phyloP scores from a whole-genome alignment of 2,113 vertebrate species.

The Odontesthes bonariensis region DNA sequence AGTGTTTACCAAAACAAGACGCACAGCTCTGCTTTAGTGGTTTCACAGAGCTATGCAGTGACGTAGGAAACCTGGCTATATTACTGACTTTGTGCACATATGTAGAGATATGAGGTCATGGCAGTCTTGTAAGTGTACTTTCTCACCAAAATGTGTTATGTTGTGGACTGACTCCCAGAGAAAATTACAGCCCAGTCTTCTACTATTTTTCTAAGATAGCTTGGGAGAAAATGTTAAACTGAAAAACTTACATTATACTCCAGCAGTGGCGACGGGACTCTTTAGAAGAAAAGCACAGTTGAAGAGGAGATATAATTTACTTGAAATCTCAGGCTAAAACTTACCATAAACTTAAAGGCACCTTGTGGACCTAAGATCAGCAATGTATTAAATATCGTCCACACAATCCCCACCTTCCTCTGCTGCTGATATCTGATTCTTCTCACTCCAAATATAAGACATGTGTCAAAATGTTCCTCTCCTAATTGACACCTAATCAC shows the following conservation, averaged over 20 bases:
- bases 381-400: constrained; percentile 48
- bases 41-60: constrained; percentile 74
- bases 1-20: constrained; percentile 81
- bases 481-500: constrained; percentile 75
- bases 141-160: constrained; percentile 54
- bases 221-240: constrained; percentile 28
- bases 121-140: constrained; percentile 58
- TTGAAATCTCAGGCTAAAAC: not conserved
- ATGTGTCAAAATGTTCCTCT: constrained; percentile 78
- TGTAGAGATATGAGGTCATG: constrained; percentile 69
- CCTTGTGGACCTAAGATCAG: constrained; percentile 38
- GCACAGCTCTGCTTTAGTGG: constrained; percentile 67
- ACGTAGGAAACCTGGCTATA: constrained; percentile 68
- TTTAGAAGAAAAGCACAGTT: not conserved
- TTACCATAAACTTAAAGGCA: constrained; percentile 22
- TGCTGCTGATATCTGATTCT: constrained; percentile 51
- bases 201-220: constrained; percentile 12
- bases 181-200: constrained; percentile 44
- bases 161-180: constrained; percentile 42
- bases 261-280: no score
- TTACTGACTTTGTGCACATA: constrained; percentile 59
- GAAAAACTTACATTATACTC: constrained; percentile 21
- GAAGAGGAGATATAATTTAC: not conserved
- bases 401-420: constrained; percentile 41
- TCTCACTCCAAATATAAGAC: constrained; percentile 73